Evolutionary conservation across 2,113 vertebrate species (phyloP), one percentile per base, ranked within the genome.

Genomic region (Castor canadensis): DNA sequence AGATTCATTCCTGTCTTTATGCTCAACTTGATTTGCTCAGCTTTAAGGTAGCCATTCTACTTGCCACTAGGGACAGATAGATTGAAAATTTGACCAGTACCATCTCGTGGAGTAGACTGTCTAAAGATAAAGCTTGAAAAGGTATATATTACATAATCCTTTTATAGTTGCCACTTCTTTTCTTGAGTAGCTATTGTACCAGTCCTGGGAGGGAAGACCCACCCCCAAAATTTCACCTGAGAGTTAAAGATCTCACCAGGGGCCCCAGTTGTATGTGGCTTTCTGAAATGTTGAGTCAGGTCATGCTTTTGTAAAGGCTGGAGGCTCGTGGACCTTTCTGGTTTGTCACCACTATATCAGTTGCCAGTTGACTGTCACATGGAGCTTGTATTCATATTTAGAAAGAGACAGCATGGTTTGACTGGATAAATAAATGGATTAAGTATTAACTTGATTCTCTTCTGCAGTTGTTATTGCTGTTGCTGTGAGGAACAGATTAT

Each of bases 271-370:
- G 58, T 8, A 26, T 38, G 17, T 30, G 2, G 22, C n/a, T 93
- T 35, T 94, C n/a, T 32, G 64, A 87, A 95, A 66, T 93, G 71
- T 56, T 38, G 73, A 96, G 71, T 93, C 84, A 85, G 94, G 12
- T 52, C 80, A 91, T 38, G 76, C 28, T 73, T 38, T 58, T 85
- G 66, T 81, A 64, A 66, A 84, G 40, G 38, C 75, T 72, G 22
- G 75, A 87, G 58, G 77, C 67, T 11, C 2, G 0, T 84, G 54
- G 87, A 62, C 28, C 40, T 93, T 96, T 95, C 87, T 90, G 66
- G 69, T 52, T 91, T 87, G 60, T 89, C 83, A 66, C 35, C 17
- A 35, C 45, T 54, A 24, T 85, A n/a, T 81, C 26, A 15, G 38
- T 87, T 76, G 60, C 52, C 60, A 45, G 13, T 43, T 32, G 69